Evolutionary conservation across 2,797 vertebrate species (phyloP).

Genomic region (Scarus forsteni): DNA sequence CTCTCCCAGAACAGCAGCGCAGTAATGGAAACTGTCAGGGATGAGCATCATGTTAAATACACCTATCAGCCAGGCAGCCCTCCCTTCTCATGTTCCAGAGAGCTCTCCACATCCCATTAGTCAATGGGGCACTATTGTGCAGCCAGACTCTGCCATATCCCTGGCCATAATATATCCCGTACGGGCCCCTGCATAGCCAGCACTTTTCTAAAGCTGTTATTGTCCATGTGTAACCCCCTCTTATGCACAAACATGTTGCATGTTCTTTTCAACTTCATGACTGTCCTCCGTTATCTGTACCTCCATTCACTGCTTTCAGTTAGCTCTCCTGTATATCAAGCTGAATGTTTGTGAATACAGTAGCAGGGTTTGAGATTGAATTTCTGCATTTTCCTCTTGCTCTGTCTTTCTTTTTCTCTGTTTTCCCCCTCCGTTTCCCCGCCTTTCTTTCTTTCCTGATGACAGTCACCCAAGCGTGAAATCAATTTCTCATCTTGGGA

Average conservation of each 20-base stretch:
- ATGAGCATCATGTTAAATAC: conserved; percentile 39
- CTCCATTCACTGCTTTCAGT: conserved; percentile 18
- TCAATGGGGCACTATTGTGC: conserved; percentile 68
- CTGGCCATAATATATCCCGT: conserved; percentile 58
- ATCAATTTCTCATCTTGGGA: conserved; percentile 73
- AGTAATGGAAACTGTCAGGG: conserved; percentile 44
- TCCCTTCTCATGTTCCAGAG: conserved; percentile 65
- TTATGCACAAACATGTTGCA: conserved; percentile 56
- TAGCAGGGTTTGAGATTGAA: conserved; percentile 13
- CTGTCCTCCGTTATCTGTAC: conserved; percentile 25
- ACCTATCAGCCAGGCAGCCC: conserved; percentile 32
- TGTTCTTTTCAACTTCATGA: conserved; percentile 63
- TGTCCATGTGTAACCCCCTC: conserved; percentile 43
- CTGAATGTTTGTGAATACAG: conserved; percentile 3
- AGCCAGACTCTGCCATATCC: conserved; percentile 47
- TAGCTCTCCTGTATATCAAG: conserved; percentile 9
- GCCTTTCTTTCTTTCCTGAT: conserved; percentile 47
- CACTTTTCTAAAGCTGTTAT: conserved; percentile 69
- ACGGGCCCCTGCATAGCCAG: conserved; percentile 68
- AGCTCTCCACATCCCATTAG: conserved; percentile 64
- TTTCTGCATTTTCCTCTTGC: conserved; percentile 30
- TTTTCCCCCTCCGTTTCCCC: conserved; percentile 1
- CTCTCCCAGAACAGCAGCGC: not conserved
- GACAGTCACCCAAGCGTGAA: conserved; percentile 67
- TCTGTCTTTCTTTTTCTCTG: conserved; percentile 6